Conservation (phyloP, 2,888 invertebrate species). For the Platycheirus rosarum region DNA sequence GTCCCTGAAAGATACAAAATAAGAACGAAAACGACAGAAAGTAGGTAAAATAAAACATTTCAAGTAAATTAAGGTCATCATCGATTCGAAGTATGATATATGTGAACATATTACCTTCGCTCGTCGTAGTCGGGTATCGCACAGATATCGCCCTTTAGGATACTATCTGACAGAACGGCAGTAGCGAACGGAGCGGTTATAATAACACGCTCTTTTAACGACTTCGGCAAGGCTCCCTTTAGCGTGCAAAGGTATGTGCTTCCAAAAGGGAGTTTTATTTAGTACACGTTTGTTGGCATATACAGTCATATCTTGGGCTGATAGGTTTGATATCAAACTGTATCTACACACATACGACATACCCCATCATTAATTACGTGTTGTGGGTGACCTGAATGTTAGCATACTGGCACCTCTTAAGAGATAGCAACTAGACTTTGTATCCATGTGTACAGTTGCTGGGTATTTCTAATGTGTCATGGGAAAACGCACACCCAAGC, state of each 20-base stretch:
- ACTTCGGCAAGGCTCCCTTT: not conserved
- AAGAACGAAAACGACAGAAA: conserved; percentile 20
- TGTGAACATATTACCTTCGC: conserved; percentile 54
- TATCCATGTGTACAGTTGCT: conserved; percentile 28
- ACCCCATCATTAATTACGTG: conserved; percentile 52
- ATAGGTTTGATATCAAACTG: conserved; percentile 69
- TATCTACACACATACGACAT: not conserved
- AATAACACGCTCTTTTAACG: conserved; percentile 15
- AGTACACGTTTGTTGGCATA: conserved; percentile 32
- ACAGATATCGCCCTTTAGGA: not conserved
- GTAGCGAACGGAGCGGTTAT: no score
- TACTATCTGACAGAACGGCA: conserved; percentile 17
- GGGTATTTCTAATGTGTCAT: conserved; percentile 49
- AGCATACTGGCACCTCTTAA: conserved; percentile 54
- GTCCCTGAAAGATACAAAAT: conserved; percentile 57
- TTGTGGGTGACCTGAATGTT: conserved; percentile 72
- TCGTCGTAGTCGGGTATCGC: not conserved
- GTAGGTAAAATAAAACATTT: conserved; percentile 39
- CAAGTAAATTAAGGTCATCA: conserved; percentile 72
- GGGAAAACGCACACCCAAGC: conserved; percentile 52
- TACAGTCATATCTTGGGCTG: conserved; percentile 44
- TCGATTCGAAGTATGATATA: conserved; percentile 60
- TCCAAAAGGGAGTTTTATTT: conserved; percentile 41
- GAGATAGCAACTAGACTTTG: conserved; percentile 48
- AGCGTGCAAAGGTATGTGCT: conserved; percentile 17